phyloP scores from a whole-genome alignment of 2,888 invertebrate species.

The Leptinotarsa haldemani region DNA sequence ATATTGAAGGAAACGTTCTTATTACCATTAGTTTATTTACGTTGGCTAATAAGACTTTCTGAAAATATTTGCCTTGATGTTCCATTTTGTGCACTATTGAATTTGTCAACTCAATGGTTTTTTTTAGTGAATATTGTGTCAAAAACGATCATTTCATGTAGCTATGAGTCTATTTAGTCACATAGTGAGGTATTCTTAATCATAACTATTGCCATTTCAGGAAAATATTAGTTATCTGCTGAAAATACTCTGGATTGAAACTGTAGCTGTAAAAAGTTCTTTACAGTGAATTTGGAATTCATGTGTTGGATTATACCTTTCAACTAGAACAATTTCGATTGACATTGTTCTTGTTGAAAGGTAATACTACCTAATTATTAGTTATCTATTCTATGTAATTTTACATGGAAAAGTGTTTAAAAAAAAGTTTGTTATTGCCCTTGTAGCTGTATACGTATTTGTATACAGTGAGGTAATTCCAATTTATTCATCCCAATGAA shows the following conservation, averaged over 20 bases:
- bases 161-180: conserved; percentile 16
- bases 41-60: conserved; percentile 7
- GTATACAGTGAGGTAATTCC: conserved; percentile 43
- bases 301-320: neutral
- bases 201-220: neutral
- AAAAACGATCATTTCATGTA: neutral
- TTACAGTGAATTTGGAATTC: conserved; percentile 4
- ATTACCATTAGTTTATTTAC: conserved; percentile 25
- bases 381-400: too few relatives aligned
- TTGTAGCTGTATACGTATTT: conserved; percentile 40
- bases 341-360: neutral
- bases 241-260: neutral
- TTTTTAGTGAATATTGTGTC: too few relatives aligned
- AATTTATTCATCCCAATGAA: too few relatives aligned
- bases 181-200: conserved; percentile 22
- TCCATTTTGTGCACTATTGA: too few relatives aligned
- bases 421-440: neutral
- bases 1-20: neutral
- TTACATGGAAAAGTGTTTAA: neutral
- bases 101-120: too few relatives aligned
- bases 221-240: neutral
- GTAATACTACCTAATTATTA: too few relatives aligned
- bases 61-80: too few relatives aligned
- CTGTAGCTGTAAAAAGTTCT: conserved; percentile 7
- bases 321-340: neutral